Evolutionary conservation across 2,888 invertebrate species (phyloP).

Genomic region (Yponomeuta evonymella): DNA sequence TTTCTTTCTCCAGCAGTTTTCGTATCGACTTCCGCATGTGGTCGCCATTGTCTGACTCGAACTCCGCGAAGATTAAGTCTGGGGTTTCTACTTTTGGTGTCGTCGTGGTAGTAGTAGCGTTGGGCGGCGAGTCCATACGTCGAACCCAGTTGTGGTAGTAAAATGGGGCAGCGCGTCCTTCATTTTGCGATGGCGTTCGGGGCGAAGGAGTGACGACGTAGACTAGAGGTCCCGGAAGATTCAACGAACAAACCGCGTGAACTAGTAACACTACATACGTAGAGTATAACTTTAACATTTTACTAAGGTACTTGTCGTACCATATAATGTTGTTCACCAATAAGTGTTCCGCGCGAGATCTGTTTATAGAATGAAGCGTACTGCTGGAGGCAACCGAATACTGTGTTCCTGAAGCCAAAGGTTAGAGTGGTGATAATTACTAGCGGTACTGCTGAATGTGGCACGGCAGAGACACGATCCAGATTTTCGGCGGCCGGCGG

Average conservation of each 20-base stretch:
- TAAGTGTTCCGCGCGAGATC: constrained; percentile 44
- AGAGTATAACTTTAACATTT: constrained; percentile 3
- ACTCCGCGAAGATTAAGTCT: constrained; percentile 68
- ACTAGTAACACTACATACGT: not conserved
- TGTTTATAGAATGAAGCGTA: constrained; percentile 51
- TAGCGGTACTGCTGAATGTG: constrained; percentile 66
- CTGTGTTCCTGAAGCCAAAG: constrained; percentile 19
- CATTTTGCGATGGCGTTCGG: constrained; percentile 33
- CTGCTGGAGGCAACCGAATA: constrained; percentile 11
- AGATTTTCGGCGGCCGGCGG: constrained; percentile 41
- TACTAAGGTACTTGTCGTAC: constrained; percentile 9
- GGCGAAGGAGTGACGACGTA: constrained; percentile 65
- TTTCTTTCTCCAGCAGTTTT: constrained; percentile 58
- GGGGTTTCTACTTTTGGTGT: constrained; percentile 47
- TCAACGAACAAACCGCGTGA: constrained; percentile 34
- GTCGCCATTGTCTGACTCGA: constrained; percentile 48
- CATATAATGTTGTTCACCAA: constrained; percentile 20
- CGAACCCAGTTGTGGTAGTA: constrained; percentile 67
- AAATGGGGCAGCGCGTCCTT: constrained; percentile 52
- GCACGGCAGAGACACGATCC: constrained; percentile 58
- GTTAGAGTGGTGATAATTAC: constrained; percentile 65
- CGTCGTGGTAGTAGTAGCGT: constrained; percentile 36
- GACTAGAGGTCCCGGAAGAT: constrained; percentile 55
- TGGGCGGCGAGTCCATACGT: constrained; percentile 49
- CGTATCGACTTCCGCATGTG: constrained; percentile 55